These are phyloP conservation scores for Acleris holmiana DNA, from an alignment of 2,888 invertebrate species.

Conservation along the genomic window DNA sequence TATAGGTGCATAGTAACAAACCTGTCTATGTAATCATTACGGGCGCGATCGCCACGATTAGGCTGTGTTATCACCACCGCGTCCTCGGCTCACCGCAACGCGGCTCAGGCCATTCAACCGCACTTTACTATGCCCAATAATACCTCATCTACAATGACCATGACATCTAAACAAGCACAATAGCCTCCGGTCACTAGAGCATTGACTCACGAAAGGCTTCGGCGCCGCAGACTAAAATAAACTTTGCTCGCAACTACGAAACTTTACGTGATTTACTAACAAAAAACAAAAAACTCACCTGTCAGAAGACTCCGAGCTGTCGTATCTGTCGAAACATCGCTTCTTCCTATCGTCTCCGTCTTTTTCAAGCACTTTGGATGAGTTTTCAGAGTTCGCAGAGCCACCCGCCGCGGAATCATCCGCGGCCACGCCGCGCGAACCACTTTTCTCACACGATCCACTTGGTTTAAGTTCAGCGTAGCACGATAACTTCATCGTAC, in stretches of 20 bases:
- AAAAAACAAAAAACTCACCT: constrained; percentile 85
- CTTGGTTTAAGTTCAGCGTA: constrained; percentile 79
- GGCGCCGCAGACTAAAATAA: constrained; percentile 61
- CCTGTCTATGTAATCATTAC: constrained; percentile 37
- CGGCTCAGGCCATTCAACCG: constrained; percentile 78
- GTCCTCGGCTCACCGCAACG: constrained; percentile 22
- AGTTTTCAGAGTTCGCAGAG: constrained; percentile 69
- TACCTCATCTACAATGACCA: constrained; percentile 75
- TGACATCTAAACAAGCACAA: constrained; percentile 78
- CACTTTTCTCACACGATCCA: constrained; percentile 83
- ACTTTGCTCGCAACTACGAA: constrained; percentile 27
- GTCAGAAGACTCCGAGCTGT: constrained; percentile 97
- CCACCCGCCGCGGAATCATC: constrained; percentile 62
- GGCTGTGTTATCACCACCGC: constrained; percentile 32
- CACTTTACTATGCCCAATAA: constrained; percentile 32
- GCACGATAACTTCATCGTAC: constrained; percentile 76
- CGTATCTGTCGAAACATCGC: constrained; percentile 95
- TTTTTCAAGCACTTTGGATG: constrained; percentile 61
- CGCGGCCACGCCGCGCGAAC: constrained; percentile 77
- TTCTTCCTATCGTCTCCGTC: constrained; percentile 89
- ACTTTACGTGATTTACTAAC: constrained; percentile 47
- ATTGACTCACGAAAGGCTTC: constrained; percentile 71
- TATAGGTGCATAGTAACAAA: constrained; percentile 34
- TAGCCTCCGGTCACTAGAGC: constrained; percentile 82
- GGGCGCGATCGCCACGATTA: constrained; percentile 32